Base-by-base conservation (phyloP, 2,113 vertebrate species). In the Tachysurus fulvidraco region DNA sequence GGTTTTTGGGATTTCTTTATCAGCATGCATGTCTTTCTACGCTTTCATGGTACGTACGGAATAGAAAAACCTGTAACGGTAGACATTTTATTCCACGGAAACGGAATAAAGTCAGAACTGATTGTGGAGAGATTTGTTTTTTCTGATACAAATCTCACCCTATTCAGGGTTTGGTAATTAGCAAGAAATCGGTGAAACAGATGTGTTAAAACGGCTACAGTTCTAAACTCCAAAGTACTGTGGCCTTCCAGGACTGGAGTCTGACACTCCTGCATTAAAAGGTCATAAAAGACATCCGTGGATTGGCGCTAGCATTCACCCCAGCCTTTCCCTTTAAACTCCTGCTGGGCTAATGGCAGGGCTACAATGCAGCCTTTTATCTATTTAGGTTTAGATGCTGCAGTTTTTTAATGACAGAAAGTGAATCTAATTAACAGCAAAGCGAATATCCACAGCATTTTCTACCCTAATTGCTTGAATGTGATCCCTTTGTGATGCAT, bases 231-330 rank as follows among this genome's bases (percentile, higher is more conserved):
- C 30, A 36, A 5, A 78, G 14, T 28, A 6, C 13, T 9, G 74
- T 28, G 52, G 52, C 52, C 52, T 55, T 79, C 54, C 10, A 57
- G 14, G 28, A 79, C 30, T 69, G 64, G 11, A 54, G 62, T 57
- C 64, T 55, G 83, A 59, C 69, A 84, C 36, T 3, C 30, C 55
- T 55, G 54, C 86, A 89, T 89, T 87, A 89, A 84, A 88, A 90
- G 88, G 89, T 88, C 83, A 89, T 89, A 86, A 91, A 87, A 87
- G 64, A 85, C 85, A 89, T 87, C 25, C 82, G 41, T 74, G 44
- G 81, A 85, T 81, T 83, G 80, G 87, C 76, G 84, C 67, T 83
- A 71, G 87, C 76, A 84, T 83, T 85, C 78, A 80, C 60, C 54
- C 73, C 76, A 88, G 30, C 74, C 73, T 60, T 62, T 79, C 76